Percentiles rank a stretch among this genome's conserved stretches.
Conservation (phyloP, 2,888 invertebrate species). For the Heliconius aoede region DNA sequence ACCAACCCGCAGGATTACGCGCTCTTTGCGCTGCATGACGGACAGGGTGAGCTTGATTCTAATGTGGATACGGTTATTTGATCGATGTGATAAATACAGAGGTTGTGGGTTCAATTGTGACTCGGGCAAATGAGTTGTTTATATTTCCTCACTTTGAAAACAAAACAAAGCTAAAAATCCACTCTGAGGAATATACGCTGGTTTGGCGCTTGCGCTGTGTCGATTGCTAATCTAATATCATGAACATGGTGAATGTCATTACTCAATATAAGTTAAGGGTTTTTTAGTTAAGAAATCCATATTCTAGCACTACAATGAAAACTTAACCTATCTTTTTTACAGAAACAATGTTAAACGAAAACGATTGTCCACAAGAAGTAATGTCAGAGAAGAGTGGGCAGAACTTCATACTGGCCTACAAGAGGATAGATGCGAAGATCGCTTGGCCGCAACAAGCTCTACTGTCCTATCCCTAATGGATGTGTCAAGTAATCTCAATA, state of each 20-base stretch:
- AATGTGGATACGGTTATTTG: not conserved
- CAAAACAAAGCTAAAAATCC: no score
- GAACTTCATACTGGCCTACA: conserved; percentile 96
- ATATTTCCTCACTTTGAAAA: no score
- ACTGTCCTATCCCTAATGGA: conserved; percentile 70
- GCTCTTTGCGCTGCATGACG: conserved; percentile 94
- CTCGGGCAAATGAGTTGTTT: no score
- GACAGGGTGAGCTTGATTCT: conserved; percentile 90
- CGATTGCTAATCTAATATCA: no score
- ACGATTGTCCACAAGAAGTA: conserved; percentile 95
- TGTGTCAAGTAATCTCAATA: conserved; percentile 53
- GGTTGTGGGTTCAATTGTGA: no score
- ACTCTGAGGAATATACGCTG: no score
- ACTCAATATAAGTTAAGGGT: no score
- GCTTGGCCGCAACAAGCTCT: conserved; percentile 93
- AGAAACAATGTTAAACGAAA: conserved; percentile 95
- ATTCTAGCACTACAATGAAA: no score
- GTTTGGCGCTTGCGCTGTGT: no score
- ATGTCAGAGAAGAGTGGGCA: conserved; percentile 88
- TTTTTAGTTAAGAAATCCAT: no score
- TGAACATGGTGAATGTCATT: no score
- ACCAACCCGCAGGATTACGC: conserved; percentile 98
- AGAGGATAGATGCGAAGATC: conserved; percentile 97
- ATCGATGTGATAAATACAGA: not conserved
- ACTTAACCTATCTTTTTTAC: conserved; percentile 54